Conservation (phyloP, 2,888 invertebrate genomes). For the Cyclophora punctaria region DNA sequence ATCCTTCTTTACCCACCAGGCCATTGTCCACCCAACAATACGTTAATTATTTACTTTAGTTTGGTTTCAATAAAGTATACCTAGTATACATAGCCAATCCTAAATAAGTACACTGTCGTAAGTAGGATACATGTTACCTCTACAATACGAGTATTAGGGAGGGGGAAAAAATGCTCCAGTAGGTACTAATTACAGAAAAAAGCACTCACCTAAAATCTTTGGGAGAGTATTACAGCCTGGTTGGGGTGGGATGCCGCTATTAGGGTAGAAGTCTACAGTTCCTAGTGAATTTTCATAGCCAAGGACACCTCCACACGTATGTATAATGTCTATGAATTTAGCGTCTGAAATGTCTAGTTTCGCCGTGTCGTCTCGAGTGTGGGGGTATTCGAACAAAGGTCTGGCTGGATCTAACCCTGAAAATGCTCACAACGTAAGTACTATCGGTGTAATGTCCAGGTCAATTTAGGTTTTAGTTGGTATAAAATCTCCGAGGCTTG, state of each 20-base stretch:
- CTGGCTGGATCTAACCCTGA: constrained; percentile 81
- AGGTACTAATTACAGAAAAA: background rate
- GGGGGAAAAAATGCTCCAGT: too few species aligned
- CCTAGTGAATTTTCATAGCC: constrained; percentile 78
- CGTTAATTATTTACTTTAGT: too few species aligned
- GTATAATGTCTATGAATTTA: constrained; percentile 77
- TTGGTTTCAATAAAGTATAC: too few species aligned
- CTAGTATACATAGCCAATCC: background rate
- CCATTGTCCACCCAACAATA: too few species aligned
- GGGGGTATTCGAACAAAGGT: constrained; percentile 77
- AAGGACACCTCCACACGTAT: constrained; percentile 80
- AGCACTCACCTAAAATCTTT: constrained; percentile 32
- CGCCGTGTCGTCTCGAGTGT: constrained; percentile 59
- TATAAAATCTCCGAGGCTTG: too few species aligned
- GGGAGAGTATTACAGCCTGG: constrained; percentile 77
- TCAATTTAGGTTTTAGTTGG: too few species aligned
- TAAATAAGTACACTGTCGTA: background rate
- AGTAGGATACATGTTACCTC: background rate
- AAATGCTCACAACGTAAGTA: too few species aligned
- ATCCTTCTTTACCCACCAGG: too few species aligned
- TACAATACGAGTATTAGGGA: background rate
- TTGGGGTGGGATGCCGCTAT: constrained; percentile 78
- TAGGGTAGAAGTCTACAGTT: constrained; percentile 81
- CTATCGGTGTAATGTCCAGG: too few species aligned
- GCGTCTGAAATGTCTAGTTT: constrained; percentile 77